Conservation (phyloP, 2,888 invertebrate species). For the Prenolepis imparis region DNA sequence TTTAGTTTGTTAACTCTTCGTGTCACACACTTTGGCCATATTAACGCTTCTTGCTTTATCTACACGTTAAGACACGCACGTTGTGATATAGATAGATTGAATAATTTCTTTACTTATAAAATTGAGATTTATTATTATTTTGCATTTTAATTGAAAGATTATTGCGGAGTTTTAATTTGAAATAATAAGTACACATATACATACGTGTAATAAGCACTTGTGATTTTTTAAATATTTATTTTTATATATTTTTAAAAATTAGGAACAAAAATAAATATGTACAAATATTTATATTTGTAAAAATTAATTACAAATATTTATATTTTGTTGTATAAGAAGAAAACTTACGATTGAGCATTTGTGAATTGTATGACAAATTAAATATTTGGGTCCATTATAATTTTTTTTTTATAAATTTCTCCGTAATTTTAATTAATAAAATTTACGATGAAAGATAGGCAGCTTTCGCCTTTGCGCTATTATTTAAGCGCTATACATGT, state of each 20-base stretch:
- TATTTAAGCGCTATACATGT: constrained; percentile 39
- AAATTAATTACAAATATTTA: no score
- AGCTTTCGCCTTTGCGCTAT: constrained; percentile 6
- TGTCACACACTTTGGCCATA: constrained; percentile 22
- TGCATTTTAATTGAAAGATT: constrained; percentile 12
- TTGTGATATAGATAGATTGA: not conserved
- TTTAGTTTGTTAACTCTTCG: constrained; percentile 59
- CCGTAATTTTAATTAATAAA: not conserved
- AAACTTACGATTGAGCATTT: not conserved
- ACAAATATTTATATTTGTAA: not conserved
- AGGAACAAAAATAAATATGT: not conserved
- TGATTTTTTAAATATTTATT: not conserved
- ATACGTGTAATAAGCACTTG: not conserved
- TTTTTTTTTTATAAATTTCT: not conserved
- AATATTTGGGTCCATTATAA: not conserved
- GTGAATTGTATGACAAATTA: not conserved
- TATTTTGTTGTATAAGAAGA: not conserved
- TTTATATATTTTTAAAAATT: not conserved
- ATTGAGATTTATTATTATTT: not conserved
- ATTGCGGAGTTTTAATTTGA: not conserved
- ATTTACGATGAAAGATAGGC: not conserved
- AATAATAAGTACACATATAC: not conserved
- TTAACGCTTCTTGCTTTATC: constrained; percentile 5
- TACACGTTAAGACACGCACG: not conserved
- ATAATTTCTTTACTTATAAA: constrained; percentile 19